Evolutionary conservation across 2,113 vertebrate genomes (phyloP).

Genomic region (Sporophila hypoxantha): DNA sequence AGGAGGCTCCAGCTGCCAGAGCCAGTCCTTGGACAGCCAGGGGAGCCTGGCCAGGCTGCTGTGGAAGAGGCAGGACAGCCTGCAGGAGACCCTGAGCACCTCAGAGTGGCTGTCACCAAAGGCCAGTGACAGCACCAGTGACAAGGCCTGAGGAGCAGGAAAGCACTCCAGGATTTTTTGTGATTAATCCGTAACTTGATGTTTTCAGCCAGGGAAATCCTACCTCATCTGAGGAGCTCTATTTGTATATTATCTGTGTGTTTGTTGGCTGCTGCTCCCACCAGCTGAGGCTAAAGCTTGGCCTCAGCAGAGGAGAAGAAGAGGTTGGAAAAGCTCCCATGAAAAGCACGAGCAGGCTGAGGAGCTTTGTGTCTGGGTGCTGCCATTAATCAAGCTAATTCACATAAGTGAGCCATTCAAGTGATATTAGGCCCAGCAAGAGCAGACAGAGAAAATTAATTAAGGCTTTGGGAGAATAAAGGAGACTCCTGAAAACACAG

Average conservation of each 20-base stretch:
- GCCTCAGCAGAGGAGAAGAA: rapidly evolving
- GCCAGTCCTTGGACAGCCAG: background rate
- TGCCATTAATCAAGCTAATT: background rate
- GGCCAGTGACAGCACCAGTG: rapidly evolving
- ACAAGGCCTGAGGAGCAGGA: background rate
- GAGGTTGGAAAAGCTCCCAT: background rate
- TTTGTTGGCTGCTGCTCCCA: background rate
- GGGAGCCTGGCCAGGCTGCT: background rate
- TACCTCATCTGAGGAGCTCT: background rate
- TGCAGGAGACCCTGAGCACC: background rate
- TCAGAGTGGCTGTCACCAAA: background rate
- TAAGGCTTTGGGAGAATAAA: background rate
- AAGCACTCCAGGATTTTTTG: background rate
- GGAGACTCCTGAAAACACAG: background rate
- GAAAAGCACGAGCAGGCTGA: background rate
- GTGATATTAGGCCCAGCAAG: background rate
- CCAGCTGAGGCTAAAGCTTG: background rate
- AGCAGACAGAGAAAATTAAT: background rate
- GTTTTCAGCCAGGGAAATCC: background rate
- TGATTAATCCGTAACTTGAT: rapidly evolving
- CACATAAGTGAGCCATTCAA: background rate
- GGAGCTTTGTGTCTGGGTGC: background rate
- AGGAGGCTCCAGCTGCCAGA: background rate
- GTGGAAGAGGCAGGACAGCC: background rate
- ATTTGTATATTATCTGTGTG: rapidly evolving